phyloP scores from a whole-genome alignment of 2,797 vertebrate genomes.

The Crenichthys baileyi region DNA sequence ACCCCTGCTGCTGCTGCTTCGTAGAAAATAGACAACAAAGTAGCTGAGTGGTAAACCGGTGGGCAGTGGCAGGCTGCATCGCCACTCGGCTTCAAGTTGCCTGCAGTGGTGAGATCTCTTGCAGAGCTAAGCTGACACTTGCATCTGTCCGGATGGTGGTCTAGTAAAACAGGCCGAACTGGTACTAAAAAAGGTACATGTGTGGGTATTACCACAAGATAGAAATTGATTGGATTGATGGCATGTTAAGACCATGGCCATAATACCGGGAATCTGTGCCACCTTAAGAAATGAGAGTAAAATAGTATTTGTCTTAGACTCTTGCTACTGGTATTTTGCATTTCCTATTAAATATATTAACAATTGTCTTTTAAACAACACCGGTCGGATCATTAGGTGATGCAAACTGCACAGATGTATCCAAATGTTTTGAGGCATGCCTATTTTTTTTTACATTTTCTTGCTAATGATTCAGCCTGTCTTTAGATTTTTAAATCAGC shows the following conservation, averaged over 20 bases:
- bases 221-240: not conserved
- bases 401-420: not conserved
- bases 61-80: conserved; percentile 54
- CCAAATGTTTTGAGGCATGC: too few species aligned
- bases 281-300: not conserved
- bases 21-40: conserved; percentile 78
- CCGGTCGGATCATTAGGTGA: not conserved
- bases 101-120: conserved; percentile 26
- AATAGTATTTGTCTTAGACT: too few species aligned
- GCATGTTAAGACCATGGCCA: not conserved
- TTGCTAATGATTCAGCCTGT: too few species aligned
- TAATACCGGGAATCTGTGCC: too few species aligned
- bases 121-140: conserved; percentile 45
- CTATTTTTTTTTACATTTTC: not conserved
- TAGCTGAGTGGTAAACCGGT: conserved; percentile 71
- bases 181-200: conserved; percentile 4
- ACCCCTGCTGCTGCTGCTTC: conserved; percentile 59
- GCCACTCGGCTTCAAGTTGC: conserved; percentile 42
- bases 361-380: too few species aligned
- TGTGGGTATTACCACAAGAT: conserved; percentile 4
- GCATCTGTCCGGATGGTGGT: conserved; percentile 36
- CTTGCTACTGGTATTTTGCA: too few species aligned
- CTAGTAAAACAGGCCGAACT: conserved; percentile 5
- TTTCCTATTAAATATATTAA: too few species aligned
- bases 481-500: too few species aligned